Base-by-base conservation (phyloP, 2,113 vertebrate species). In the Onychostoma macrolepis region DNA sequence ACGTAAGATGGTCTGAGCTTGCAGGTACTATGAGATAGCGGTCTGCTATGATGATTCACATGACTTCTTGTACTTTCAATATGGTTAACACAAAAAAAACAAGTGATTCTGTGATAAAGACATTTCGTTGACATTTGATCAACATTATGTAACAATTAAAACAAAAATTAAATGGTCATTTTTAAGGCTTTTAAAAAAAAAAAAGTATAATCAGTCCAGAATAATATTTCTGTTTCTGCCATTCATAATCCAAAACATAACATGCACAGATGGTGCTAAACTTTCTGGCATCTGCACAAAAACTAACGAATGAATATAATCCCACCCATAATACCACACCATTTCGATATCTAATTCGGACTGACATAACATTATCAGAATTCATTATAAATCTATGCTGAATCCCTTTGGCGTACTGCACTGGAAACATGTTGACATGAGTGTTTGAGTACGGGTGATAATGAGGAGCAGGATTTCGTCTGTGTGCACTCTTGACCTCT, bases 181-280 rank as follows among this genome's bases (percentile, higher is more conserved):
- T n/a, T n/a, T n/a, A n/a, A n/a, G n/a, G n/a, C n/a, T n/a, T n/a
- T n/a, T n/a, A n/a, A n/a, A n/a, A n/a, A n/a, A n/a, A n/a, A n/a
- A n/a, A n/a, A n/a, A n/a, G n/a, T n/a, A n/a, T n/a, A n/a, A n/a
- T 65, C 38, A 4, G 38, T 48, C 41, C 80, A 45, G 8, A 56
- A 38, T 38, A 13, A n/a, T 72, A 17, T 36, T 53, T 33, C 9
- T 33, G 2, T 26, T 12, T 26, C 11, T n/a, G 17, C 13, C 10
- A 72, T 24, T 53, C 2, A 13, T 92, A 91, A 91, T 90, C 90
- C 82, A 80, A 80, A 21, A 86, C 65, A 84, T 38, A 30, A 61
- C 24, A 41, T 41, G 45, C 79, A 86, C 89, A 85, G 89, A 86
- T 87, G 87, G 83, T 61, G 61, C 41, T 17, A 65, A 81, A 80